Percentiles rank a stretch among this genome's conserved stretches.
Evolutionary conservation across 2,797 vertebrate genomes (phyloP).

Genomic region (Buphagus erythrorhynchus): DNA sequence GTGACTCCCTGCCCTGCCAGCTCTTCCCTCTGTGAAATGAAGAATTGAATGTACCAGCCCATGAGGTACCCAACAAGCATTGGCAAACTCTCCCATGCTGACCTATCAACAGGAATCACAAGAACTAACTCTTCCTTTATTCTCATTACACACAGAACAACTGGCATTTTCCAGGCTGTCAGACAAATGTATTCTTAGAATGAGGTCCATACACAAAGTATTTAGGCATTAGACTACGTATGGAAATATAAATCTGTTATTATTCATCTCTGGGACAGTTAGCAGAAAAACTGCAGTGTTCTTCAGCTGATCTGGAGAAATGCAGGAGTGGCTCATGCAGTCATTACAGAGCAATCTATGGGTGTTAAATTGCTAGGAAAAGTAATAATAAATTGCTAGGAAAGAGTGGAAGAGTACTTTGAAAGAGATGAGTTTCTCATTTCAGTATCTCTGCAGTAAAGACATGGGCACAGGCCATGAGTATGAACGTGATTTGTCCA

Average conservation of each 20-base stretch:
- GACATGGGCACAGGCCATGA: background rate
- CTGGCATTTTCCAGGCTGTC: background rate
- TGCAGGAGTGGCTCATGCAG: background rate
- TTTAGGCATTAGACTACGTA: background rate
- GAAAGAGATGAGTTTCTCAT: background rate
- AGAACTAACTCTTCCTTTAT: background rate
- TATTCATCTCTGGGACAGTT: background rate
- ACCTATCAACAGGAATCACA: background rate
- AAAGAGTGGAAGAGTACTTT: background rate
- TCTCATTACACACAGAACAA: background rate
- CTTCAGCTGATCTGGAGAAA: background rate
- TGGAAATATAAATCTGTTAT: background rate
- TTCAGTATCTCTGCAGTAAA: background rate
- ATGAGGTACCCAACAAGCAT: fast-evolving
- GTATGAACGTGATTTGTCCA: background rate
- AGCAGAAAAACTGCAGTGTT: background rate
- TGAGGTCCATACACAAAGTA: background rate
- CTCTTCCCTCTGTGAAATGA: background rate
- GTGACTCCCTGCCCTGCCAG: background rate
- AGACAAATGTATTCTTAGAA: background rate
- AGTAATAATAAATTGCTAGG: background rate
- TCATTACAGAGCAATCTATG: background rate
- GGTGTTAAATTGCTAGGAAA: background rate
- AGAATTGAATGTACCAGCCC: background rate
- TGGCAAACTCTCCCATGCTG: background rate